Evolutionary conservation across 2,797 vertebrate species (phyloP).

Genomic region (Neosilurus mollespiculum): DNA sequence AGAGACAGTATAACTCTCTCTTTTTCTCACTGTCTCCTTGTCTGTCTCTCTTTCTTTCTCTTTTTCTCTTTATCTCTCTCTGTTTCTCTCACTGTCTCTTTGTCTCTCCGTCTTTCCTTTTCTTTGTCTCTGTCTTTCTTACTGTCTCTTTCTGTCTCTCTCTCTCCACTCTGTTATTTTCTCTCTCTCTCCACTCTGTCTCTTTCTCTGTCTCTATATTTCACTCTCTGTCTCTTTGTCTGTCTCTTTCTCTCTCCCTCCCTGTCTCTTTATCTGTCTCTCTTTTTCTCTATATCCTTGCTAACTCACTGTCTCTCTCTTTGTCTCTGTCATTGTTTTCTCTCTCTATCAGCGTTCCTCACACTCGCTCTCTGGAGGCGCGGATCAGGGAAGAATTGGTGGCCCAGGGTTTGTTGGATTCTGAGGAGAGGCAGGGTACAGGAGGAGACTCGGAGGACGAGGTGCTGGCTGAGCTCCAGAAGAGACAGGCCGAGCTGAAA

Average conservation of each 20-base stretch:
- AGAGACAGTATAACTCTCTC: not conserved
- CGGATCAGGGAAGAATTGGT: conserved; percentile 97
- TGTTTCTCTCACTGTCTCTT: not conserved
- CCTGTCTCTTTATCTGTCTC: no score
- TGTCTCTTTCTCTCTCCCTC: no score
- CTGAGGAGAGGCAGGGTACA: conserved; percentile 86
- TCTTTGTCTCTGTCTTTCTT: conserved; percentile 79
- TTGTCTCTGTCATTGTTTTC: not conserved
- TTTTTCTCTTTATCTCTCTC: no score
- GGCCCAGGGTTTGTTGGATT: conserved; percentile 92
- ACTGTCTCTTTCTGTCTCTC: conserved; percentile 84
- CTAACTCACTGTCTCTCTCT: no score
- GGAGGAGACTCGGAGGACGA: conserved; percentile 94
- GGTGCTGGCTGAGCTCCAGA: conserved; percentile 90
- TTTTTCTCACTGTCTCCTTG: not conserved
- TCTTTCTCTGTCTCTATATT: no score
- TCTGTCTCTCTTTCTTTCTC: no score
- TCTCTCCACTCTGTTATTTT: conserved; percentile 77
- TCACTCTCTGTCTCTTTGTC: no score
- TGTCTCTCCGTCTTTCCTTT: not conserved
- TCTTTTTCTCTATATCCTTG: no score
- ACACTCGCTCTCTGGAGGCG: conserved; percentile 93
- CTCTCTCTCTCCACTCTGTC: conserved; percentile 82
- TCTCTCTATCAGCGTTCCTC: conserved; percentile 80
- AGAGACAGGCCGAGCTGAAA: conserved; percentile 94